These are phyloP conservation scores for Microcebus lehilahytsara DNA, from an alignment of 2,113 vertebrate genomes.

Conservation along the genomic window DNA sequence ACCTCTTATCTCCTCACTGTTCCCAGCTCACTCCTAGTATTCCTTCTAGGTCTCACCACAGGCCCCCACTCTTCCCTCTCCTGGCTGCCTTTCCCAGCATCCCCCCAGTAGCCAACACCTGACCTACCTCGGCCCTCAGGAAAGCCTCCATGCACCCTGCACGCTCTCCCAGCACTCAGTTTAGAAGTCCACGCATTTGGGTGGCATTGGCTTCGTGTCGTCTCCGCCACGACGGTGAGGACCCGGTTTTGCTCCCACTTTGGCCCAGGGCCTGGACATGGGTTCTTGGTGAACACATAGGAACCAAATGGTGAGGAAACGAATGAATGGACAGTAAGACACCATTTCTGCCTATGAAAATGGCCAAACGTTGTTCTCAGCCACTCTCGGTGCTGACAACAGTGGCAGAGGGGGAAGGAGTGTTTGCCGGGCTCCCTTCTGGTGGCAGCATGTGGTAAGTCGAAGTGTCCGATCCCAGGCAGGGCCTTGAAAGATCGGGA, in stretches of 20 bases:
- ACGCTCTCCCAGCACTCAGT: neutral
- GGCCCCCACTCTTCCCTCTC: neutral
- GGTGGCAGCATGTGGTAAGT: neutral
- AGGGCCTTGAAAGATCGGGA: neutral
- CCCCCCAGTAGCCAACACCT: neutral
- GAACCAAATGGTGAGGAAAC: neutral
- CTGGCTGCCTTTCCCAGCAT: too few relatives aligned
- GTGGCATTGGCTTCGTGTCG: fast-evolving
- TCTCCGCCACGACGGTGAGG: fast-evolving
- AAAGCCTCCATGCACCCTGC: neutral
- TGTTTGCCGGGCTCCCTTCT: neutral
- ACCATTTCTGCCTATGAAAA: neutral
- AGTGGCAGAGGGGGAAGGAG: too few relatives aligned
- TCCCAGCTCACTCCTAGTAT: too few relatives aligned
- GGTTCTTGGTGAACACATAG: neutral
- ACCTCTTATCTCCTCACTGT: neutral
- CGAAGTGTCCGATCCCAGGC: neutral
- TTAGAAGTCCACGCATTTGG: fast-evolving
- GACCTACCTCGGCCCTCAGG: neutral
- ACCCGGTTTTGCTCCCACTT: neutral
- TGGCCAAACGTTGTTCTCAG: neutral
- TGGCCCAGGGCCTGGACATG: neutral
- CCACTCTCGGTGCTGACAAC: neutral
- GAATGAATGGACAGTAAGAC: neutral
- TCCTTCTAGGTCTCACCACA: neutral